These are phyloP conservation scores for Darevskia mixta DNA, from an alignment of 2,797 vertebrate genomes.

Conservation along the genomic window DNA sequence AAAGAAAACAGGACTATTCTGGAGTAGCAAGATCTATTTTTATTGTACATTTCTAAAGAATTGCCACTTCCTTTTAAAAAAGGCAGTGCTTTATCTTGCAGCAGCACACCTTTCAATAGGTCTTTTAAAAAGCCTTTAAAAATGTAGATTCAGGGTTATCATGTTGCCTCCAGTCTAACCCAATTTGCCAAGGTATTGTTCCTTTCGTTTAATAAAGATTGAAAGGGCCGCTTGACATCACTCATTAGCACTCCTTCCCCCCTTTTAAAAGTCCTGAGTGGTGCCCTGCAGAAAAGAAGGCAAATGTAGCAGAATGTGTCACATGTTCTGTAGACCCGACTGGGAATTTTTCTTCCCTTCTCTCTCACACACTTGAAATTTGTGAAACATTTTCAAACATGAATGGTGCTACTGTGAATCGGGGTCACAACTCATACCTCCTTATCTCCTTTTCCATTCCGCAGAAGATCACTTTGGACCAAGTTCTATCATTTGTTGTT, in stretches of 20 bases:
- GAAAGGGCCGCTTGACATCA: slow-evolving; percentile 43
- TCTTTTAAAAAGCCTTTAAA: slow-evolving; percentile 40
- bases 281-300: slow-evolving; percentile 32
- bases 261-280: slow-evolving; percentile 29
- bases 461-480: neutral
- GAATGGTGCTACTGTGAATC: neutral
- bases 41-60: slow-evolving; percentile 45
- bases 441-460: neutral
- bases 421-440: neutral
- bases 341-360: neutral
- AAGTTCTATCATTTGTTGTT: neutral
- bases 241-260: slow-evolving; percentile 1
- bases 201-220: neutral
- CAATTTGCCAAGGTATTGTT: slow-evolving; percentile 56
- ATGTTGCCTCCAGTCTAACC: slow-evolving; percentile 32
- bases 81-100: slow-evolving; percentile 54
- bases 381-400: neutral
- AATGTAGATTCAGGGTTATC: slow-evolving; percentile 65
- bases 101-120: slow-evolving; percentile 50
- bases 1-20: slow-evolving; percentile 37
- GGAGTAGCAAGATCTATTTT: slow-evolving; percentile 47
- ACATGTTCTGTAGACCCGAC: accelerated
- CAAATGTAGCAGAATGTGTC: neutral
- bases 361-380: neutral
- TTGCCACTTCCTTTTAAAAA: slow-evolving; percentile 30